Percentiles rank a stretch among this genome's conserved stretches.
Evolutionary conservation across 2,113 vertebrate genomes (phyloP).

Genomic region (Calypte anna): DNA sequence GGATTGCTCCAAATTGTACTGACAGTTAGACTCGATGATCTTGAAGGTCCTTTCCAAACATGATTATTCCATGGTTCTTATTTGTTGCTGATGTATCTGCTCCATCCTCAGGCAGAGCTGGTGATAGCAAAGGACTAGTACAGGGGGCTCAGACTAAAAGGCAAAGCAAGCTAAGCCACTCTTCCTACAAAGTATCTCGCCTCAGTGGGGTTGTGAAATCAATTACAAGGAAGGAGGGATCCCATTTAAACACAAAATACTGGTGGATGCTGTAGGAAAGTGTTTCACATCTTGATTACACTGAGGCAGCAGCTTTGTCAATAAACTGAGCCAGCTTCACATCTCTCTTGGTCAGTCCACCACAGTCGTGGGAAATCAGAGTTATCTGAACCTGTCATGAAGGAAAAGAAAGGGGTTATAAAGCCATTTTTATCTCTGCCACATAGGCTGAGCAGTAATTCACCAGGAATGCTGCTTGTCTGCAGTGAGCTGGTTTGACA

Average conservation of each 20-base stretch:
- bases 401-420: constrained; percentile 1
- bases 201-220: not conserved
- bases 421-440: not conserved
- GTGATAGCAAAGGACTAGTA: not conserved
- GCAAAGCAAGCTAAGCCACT: not conserved
- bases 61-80: not conserved
- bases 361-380: constrained; percentile 90
- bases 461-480: accelerated
- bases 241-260: not conserved
- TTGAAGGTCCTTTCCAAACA: no score
- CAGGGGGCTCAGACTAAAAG: not conserved
- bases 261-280: not conserved
- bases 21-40: no score
- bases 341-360: constrained; percentile 89
- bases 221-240: not conserved
- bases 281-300: constrained; percentile 30
- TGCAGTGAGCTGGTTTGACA: not conserved
- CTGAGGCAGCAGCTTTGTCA: constrained; percentile 82
- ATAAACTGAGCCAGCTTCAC: constrained; percentile 95
- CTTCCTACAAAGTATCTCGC: not conserved
- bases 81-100: not conserved
- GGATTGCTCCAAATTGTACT: not conserved
- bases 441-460: not conserved
- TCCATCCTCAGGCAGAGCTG: not conserved
- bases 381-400: constrained; percentile 92